Conservation (phyloP, 2,888 invertebrate species). For the Spodoptera exigua region DNA sequence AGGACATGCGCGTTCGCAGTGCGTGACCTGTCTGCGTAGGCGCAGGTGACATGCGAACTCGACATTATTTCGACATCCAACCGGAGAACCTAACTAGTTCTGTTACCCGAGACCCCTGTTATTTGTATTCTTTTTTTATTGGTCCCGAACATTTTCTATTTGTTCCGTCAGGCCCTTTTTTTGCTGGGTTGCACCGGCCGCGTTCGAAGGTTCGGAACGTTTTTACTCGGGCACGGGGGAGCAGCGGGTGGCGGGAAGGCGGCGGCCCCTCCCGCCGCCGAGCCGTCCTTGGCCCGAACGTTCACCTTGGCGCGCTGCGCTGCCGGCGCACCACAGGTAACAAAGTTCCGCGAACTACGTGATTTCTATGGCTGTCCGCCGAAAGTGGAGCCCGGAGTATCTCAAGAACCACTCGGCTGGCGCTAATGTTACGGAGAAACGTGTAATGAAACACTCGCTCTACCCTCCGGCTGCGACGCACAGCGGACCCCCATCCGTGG, state of each 20-base stretch:
- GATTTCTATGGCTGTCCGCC: slow-evolving; percentile 87
- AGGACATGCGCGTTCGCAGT: slow-evolving; percentile 70
- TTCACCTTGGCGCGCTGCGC: slow-evolving; percentile 88
- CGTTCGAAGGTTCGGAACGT: slow-evolving; percentile 83
- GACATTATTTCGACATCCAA: slow-evolving; percentile 75
- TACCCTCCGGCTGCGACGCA: slow-evolving; percentile 58
- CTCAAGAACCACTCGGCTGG: slow-evolving; percentile 71
- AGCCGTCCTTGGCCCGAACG: slow-evolving; percentile 88
- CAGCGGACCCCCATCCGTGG: slow-evolving; percentile 60
- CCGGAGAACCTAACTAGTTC: slow-evolving; percentile 77
- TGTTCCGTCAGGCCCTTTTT: slow-evolving; percentile 87
- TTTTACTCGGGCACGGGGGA: slow-evolving; percentile 79
- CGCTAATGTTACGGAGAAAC: slow-evolving; percentile 79
- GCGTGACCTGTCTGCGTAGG: slow-evolving; percentile 82
- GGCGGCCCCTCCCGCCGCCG: slow-evolving; percentile 80
- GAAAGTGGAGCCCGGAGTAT: slow-evolving; percentile 82
- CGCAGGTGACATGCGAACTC: slow-evolving; percentile 85
- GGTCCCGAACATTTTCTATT: slow-evolving; percentile 83
- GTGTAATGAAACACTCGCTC: slow-evolving; percentile 78
- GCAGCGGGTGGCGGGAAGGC: slow-evolving; percentile 59
- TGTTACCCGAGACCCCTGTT: slow-evolving; percentile 83
- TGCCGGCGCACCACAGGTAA: slow-evolving; percentile 87
- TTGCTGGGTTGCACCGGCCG: slow-evolving; percentile 83
- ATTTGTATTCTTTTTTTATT: slow-evolving; percentile 79
- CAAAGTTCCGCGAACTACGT: slow-evolving; percentile 89